Base-by-base conservation (phyloP, 2,113 vertebrate genomes). In the Gallinago media region DNA sequence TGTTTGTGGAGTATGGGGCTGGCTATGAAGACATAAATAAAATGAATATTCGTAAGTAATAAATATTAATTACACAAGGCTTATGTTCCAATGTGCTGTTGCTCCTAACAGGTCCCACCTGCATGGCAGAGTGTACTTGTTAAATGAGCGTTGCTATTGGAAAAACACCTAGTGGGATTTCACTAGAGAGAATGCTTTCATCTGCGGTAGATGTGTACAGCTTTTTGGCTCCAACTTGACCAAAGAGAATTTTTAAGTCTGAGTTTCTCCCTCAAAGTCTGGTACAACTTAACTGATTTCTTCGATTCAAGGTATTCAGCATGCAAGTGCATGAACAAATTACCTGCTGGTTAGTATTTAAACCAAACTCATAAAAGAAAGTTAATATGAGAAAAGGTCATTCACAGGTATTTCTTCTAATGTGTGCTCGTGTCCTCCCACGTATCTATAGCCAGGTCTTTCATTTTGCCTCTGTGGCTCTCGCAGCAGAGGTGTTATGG, bases 1-100 rank as follows among this genome's bases (percentile, higher is more conserved):
- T 29, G 54, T 78, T 95, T 96, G 85, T 88, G 66, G 84, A 96
- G 90, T 94, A 85, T 42, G 79, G 66, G 79, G 63, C 94, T 36
- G 70, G 81, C 92, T 92, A 95, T 94, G 94, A 96, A 97, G 96
- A 89, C 76, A 91, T 97, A 98, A 97, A 97, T 96, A 97, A 96
- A 97, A 97, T 97, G 88, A 97, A 97, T 98, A 98, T 98, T 98
- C 14, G 29, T 97, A 92, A 95, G 95, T 92, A 97, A 98, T 98
- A 98, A 97, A 97, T 98, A 98, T 98, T 98, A 97, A 98, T 98
- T 98, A 95, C 2, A 8, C 85, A 94, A 85, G 83, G 86, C 94
- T 98, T 97, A 89, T 83, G 85, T 98, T 98, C 85, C 95, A 88
- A 31, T 95, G 56, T 92, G 94, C 89, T 95, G 96, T 89, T 97